Percentiles rank a stretch among this genome's conserved stretches.
These are phyloP conservation scores for Limulus polyphemus DNA, from an alignment of 2,888 invertebrate species.

Conservation along the genomic window DNA sequence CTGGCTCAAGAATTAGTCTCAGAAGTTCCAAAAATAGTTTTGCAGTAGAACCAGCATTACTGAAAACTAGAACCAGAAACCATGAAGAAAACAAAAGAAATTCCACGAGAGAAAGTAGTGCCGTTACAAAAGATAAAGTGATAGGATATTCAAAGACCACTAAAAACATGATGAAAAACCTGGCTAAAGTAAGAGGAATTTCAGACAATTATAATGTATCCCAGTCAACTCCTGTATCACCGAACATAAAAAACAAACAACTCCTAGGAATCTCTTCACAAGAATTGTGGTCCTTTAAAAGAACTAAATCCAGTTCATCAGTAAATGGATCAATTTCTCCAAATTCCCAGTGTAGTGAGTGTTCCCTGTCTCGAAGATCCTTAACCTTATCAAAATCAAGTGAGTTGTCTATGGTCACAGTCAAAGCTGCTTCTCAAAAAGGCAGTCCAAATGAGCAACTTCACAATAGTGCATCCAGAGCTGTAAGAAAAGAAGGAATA, in stretches of 20 bases:
- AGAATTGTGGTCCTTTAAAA: conserved; percentile 6
- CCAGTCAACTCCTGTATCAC: conserved; percentile 12
- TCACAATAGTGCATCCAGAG: neutral
- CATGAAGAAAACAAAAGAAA: too few species aligned
- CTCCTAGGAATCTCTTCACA: conserved; percentile 8
- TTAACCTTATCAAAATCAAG: conserved; percentile 19
- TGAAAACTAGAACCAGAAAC: too few species aligned
- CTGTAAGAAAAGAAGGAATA: conserved; percentile 1
- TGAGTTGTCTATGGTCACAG: conserved; percentile 13
- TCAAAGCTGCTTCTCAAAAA: conserved; percentile 9
- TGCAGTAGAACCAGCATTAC: conserved; percentile 31
- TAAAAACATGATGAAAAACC: neutral
- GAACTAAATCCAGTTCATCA: conserved; percentile 14
- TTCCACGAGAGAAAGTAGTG: neutral
- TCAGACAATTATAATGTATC: conserved; percentile 24
- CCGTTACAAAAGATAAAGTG: too few species aligned
- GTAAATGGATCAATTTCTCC: conserved; percentile 4
- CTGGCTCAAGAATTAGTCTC: conserved; percentile 61
- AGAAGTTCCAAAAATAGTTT: conserved; percentile 70
- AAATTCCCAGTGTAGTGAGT: conserved; percentile 13
- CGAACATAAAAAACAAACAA: conserved; percentile 17
- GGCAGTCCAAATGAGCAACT: conserved; percentile 5
- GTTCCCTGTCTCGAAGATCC: conserved; percentile 11
- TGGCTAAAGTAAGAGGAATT: conserved; percentile 18
- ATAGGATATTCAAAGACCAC: too few species aligned